Base-by-base conservation (phyloP, 2,888 invertebrate genomes). In the Caradrina clavipalpis region DNA sequence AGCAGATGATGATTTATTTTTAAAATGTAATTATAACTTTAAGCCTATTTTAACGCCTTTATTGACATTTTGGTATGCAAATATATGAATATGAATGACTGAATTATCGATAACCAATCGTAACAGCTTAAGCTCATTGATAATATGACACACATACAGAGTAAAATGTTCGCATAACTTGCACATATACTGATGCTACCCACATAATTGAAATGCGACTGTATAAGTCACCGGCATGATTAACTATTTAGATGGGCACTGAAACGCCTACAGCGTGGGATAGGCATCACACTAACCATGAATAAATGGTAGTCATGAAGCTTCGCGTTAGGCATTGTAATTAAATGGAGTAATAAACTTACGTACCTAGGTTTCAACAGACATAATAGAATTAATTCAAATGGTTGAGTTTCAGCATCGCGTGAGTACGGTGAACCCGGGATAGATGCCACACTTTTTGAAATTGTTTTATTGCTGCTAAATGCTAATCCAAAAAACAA, bases 321-420 rank as follows among this genome's bases (percentile, higher is more conserved):
- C 19, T 53, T 45, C 10, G 13, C 45, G 17, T 65, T 50, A 62
- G 35, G 31, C 22, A 31, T 62, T 58, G 21, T 31, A 65, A 65
- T 69, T 56, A 50, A 53, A 58, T 47, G 10, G n/a, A 39, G 35
- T 51, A 53, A 68, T 51, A 58, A 60, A 75, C 47, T 26, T 45
- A 15, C 31, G 17, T 69, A 69, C 17, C 45, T 62, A 50, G 21
- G 47, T 66, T 66, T 57, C 26, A 60, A 50, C 59, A 63, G 11
- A 35, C 42, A 31, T 49, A 67, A 58, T 81, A 69, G 8, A 69
- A 81, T 81, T 79, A 69, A 78, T 79, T 61, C 64, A 61, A 73
- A 69, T 49, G 63, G 39, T 26, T 71, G 64, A 77, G 59, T 56
- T 26, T 71, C 58, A 77, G 59, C 59, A 67, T 53, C 19, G 56